These are phyloP conservation scores for Lysiphlebus fabarum DNA, from an alignment of 1,140 invertebrate species.

Conservation along the genomic window DNA sequence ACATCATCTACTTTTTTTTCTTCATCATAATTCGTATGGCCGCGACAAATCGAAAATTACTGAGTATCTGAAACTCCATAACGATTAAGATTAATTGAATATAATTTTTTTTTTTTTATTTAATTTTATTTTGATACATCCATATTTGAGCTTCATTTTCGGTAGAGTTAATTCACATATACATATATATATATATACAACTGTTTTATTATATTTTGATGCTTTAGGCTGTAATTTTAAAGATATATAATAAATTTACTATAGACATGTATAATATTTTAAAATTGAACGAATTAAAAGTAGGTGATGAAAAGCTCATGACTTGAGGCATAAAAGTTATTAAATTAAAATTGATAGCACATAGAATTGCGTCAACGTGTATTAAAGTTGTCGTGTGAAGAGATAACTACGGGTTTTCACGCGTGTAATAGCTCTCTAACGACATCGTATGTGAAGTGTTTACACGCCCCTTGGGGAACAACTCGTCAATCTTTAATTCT, in stretches of 20 bases:
- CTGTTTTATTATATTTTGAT: too few species aligned
- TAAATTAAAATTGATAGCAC: constrained; percentile 32
- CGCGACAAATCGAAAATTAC: constrained; percentile 47
- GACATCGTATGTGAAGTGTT: constrained; percentile 30
- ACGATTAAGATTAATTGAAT: constrained; percentile 46
- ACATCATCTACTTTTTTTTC: constrained; percentile 23
- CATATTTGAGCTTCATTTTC: too few species aligned
- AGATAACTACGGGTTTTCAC: constrained; percentile 33
- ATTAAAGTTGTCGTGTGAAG: constrained; percentile 26
- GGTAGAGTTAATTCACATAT: too few species aligned
- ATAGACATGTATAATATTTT: too few species aligned
- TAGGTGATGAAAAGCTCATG: constrained; percentile 26
- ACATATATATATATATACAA: too few species aligned
- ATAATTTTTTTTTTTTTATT: constrained; percentile 29
- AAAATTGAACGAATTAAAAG: background rate
- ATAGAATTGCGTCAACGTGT: background rate
- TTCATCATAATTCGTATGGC: constrained; percentile 15
- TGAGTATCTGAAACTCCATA: constrained; percentile 24
- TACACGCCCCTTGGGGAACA: constrained; percentile 21
- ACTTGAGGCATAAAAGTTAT: constrained; percentile 32
- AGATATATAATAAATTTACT: too few species aligned
- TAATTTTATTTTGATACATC: background rate
- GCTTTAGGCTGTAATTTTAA: too few species aligned
- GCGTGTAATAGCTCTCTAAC: constrained; percentile 33
- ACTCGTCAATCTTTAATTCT: constrained; percentile 18